Base-by-base conservation (phyloP, 2,888 invertebrate genomes). In the Melikaiella ostensackeni region DNA sequence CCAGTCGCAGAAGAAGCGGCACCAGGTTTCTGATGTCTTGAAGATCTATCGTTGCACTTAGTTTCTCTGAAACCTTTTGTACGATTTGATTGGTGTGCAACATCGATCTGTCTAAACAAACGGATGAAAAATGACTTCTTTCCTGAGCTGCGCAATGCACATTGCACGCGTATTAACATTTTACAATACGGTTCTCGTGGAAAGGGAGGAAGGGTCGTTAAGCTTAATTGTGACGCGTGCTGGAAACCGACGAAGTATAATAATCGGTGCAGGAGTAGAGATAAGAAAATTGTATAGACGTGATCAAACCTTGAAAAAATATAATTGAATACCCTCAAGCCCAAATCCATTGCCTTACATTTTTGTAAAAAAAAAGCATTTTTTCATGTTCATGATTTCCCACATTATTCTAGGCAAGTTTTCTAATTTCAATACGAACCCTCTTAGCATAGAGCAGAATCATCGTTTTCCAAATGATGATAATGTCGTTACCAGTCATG, bases 41-140 rank as follows among this genome's bases (percentile, higher is more conserved):
- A 85, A 85, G 85, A 85, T 82, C 80, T 83, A 85, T 85, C 82
- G 85, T 78, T 82, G 83, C 82, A 82, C 84, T 85, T 84, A 82
- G 82, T 82, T 81, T 79, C 82, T 70, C 75, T 75, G 64, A 70
- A 77, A 77, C 63, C 82, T 83, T 84, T 84, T 82, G 82, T 82
- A 77, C 66, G 75, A 76, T 79, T 79, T 79, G 77, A 77, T 82
- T 81, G 79, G 74, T 78, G 75, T 64, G 33, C 27, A 75, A 70
- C 16, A 64, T 42, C 74, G 76, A 75, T 62, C 76, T 75, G 77
- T 76, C 74, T 78, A 74, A 79, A 79, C 76, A 77, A 46, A 63
- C 75, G 24, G 27, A 76, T 79, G 78, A 81, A 79, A 81, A 75
- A 81, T 79, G 66, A 78, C 78, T 42, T 59, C 33, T 50, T 27